Evolutionary conservation across 2,797 vertebrate species (phyloP).

Genomic region (Gallinago stenura): DNA sequence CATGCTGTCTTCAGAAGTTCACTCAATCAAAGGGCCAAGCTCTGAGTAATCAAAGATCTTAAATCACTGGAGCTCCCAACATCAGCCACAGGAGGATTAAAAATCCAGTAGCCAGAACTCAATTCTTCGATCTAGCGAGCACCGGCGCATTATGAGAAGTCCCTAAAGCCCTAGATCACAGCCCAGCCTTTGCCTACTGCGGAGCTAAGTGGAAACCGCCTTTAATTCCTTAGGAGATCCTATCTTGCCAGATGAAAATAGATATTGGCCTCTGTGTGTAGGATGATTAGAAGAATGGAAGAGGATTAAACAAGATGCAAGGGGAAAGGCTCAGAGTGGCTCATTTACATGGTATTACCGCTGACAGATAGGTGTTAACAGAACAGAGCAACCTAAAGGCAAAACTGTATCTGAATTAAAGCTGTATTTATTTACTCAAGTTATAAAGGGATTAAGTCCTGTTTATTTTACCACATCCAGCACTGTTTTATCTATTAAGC

Average conservation of each 20-base stretch:
- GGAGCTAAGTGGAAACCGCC: constrained; percentile 85
- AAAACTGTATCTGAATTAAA: constrained; percentile 82
- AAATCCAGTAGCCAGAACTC: constrained; percentile 97
- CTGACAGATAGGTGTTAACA: constrained; percentile 85
- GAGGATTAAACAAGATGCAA: constrained; percentile 89
- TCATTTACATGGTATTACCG: constrained; percentile 88
- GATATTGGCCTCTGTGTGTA: constrained; percentile 95
- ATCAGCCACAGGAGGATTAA: constrained; percentile 96
- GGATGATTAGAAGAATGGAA: constrained; percentile 95
- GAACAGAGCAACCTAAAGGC: constrained; percentile 80
- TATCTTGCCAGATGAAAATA: constrained; percentile 98
- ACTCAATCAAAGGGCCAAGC: constrained; percentile 94
- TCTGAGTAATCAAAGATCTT: constrained; percentile 98
- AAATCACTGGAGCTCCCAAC: constrained; percentile 96
- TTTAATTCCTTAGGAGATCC: constrained; percentile 98
- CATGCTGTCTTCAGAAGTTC: constrained; percentile 91
- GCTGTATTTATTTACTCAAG: constrained; percentile 85
- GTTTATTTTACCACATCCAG: constrained; percentile 83
- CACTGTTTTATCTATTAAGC: constrained; percentile 79
- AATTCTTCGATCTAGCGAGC: constrained; percentile 92
- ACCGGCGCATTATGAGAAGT: constrained; percentile 94
- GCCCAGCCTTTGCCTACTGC: constrained; percentile 85
- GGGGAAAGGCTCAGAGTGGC: constrained; percentile 75
- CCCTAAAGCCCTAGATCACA: constrained; percentile 97
- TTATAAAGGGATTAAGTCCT: constrained; percentile 83